These are phyloP conservation scores for Thripadectes ignobilis DNA, from an alignment of 2,797 vertebrate species.

Conservation along the genomic window DNA sequence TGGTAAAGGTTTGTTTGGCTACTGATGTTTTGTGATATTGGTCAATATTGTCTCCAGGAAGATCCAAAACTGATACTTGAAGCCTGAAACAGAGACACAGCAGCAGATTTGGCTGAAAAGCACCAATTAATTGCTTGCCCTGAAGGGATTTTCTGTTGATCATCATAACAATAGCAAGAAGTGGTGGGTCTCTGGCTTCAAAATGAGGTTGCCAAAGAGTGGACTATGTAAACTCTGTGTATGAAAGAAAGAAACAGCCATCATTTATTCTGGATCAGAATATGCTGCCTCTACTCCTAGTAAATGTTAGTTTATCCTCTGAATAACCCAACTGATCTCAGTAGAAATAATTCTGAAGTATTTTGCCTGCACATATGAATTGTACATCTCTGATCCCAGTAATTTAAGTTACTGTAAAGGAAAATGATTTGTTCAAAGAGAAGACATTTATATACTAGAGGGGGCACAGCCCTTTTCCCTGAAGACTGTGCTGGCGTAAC, in stretches of 20 bases:
- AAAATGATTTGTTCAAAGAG: background rate
- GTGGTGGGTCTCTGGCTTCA: slow-evolving; percentile 41
- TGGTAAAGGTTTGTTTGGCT: background rate
- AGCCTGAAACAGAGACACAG: background rate
- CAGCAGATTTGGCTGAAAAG: background rate
- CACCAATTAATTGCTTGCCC: background rate
- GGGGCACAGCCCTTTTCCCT: background rate
- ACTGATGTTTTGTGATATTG: background rate
- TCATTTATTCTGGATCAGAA: background rate
- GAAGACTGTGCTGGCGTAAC: background rate
- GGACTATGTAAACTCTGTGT: slow-evolving; percentile 44
- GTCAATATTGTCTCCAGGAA: background rate
- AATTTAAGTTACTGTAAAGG: background rate
- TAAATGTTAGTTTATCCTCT: background rate
- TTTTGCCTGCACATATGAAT: background rate
- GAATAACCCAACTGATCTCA: background rate
- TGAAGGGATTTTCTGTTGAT: slow-evolving; percentile 40
- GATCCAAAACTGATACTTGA: background rate
- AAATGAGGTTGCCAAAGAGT: slow-evolving; percentile 50
- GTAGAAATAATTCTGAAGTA: background rate
- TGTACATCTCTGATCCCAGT: background rate
- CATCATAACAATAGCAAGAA: slow-evolving; percentile 44
- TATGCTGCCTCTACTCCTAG: background rate
- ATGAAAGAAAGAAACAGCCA: slow-evolving; percentile 28
- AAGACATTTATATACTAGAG: background rate